These are phyloP conservation scores for Drosophila ercepeae DNA, from an alignment of 1,140 invertebrate genomes.

Conservation along the genomic window DNA sequence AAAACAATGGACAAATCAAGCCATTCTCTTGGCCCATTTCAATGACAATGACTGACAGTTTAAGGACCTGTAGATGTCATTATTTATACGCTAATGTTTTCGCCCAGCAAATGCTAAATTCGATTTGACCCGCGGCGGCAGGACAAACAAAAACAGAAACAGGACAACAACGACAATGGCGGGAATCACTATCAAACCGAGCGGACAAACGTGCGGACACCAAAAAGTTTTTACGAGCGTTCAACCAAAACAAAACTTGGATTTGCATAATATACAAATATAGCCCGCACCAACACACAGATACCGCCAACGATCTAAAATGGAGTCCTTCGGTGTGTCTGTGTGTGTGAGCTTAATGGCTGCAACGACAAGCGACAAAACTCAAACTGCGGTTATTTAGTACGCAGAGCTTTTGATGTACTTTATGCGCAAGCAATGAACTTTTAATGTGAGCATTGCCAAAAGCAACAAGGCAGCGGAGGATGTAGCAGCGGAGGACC, in stretches of 20 bases:
- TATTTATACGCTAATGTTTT: conserved; percentile 70
- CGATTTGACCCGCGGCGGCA: conserved; percentile 36
- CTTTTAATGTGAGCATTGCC: conserved; percentile 76
- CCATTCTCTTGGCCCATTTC: conserved; percentile 26
- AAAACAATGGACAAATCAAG: conserved; percentile 6
- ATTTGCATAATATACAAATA: conserved; percentile 74
- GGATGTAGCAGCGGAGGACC: conserved; percentile 1
- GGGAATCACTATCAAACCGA: conserved; percentile 46
- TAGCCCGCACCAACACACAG: conserved; percentile 21
- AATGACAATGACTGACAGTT: conserved; percentile 40
- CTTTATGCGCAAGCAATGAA: conserved; percentile 81
- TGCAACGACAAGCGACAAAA: conserved; percentile 75
- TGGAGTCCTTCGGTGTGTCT: not conserved
- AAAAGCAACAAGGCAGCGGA: conserved; percentile 46
- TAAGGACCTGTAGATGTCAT: conserved; percentile 49
- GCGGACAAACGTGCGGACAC: conserved; percentile 68
- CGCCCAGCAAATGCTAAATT: conserved; percentile 58
- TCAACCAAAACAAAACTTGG: conserved; percentile 61
- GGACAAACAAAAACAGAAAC: conserved; percentile 6
- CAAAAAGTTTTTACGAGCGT: conserved; percentile 71
- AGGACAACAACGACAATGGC: conserved; percentile 27
- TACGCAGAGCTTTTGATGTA: conserved; percentile 76
- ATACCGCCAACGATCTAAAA: conserved; percentile 1
- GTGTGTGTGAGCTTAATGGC: conserved; percentile 69
- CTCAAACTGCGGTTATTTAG: conserved; percentile 78